phyloP scores from a whole-genome alignment of 2,888 invertebrate species.

The Ectemnius continuus region DNA sequence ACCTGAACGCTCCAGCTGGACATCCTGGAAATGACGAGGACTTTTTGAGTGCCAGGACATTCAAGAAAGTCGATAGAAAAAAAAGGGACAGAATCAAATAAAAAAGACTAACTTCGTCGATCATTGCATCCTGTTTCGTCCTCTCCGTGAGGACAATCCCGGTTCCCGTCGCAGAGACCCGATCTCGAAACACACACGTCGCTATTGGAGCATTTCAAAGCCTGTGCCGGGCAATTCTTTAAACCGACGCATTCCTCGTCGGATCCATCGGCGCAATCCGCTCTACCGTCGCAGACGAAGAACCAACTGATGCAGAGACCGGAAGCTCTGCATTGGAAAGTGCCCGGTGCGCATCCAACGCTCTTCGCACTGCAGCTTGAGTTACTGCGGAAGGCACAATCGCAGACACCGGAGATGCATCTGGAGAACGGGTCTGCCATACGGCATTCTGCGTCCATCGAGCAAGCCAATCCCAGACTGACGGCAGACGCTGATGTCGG shows the following conservation, averaged over 20 bases:
- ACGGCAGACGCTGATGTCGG: slow-evolving; percentile 77
- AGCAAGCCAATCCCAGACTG: slow-evolving; percentile 88
- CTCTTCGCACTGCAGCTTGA: slow-evolving; percentile 84
- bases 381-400: slow-evolving; percentile 84
- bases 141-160: slow-evolving; percentile 88
- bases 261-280: slow-evolving; percentile 91
- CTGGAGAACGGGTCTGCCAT: slow-evolving; percentile 88
- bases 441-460: slow-evolving; percentile 88
- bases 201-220: slow-evolving; percentile 85
- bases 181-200: slow-evolving; percentile 88
- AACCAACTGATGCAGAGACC: slow-evolving; percentile 95
- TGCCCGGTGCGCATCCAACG: slow-evolving; percentile 90
- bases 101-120: slow-evolving; percentile 80
- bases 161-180: slow-evolving; percentile 88
- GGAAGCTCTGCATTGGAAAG: slow-evolving; percentile 92
- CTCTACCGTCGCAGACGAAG: slow-evolving; percentile 92
- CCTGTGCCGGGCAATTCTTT: slow-evolving; percentile 84
- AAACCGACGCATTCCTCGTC: slow-evolving; percentile 88
- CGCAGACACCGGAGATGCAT: slow-evolving; percentile 88
- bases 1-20: slow-evolving; percentile 90
- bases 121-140: slow-evolving; percentile 85
- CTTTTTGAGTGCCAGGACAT: background rate
- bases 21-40: slow-evolving; percentile 78
- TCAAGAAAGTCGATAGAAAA: background rate
- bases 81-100: background rate